Conservation (phyloP, 2,888 invertebrate genomes). For the Pandemis heparana region DNA sequence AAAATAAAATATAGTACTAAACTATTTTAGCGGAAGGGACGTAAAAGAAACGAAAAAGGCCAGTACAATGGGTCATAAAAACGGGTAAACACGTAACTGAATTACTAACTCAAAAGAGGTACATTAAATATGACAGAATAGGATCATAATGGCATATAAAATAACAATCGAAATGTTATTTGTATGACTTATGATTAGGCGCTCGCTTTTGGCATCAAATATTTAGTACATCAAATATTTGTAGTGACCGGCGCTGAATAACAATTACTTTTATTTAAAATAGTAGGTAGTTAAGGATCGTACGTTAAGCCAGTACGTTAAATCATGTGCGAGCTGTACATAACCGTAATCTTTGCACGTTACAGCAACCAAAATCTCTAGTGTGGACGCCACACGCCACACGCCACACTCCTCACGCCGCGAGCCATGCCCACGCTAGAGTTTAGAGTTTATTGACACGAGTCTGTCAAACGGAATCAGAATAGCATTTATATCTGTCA, state of each 20-base stretch:
- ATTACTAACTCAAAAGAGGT: neutral
- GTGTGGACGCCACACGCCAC: too few species aligned
- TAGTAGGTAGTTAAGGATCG: too few species aligned
- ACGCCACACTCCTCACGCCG: too few species aligned
- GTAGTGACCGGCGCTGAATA: conserved; percentile 10
- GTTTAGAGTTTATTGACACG: too few species aligned
- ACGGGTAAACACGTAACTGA: neutral
- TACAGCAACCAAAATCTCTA: too few species aligned
- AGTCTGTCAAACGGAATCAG: too few species aligned
- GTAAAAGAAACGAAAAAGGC: neutral
- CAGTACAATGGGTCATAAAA: conserved; percentile 23
- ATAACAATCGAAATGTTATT: conserved; percentile 12
- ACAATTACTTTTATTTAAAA: neutral
- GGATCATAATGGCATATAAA: conserved; percentile 31
- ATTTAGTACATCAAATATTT: neutral
- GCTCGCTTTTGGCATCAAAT: conserved; percentile 9
- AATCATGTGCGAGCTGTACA: too few species aligned
- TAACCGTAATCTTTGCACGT: too few species aligned
- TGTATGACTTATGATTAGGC: conserved; percentile 3
- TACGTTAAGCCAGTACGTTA: too few species aligned
- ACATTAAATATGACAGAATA: conserved; percentile 29
- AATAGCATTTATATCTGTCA: too few species aligned
- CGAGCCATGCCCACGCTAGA: too few species aligned
- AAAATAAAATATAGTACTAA: neutral
- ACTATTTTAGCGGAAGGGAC: neutral